Evolutionary conservation across 2,888 invertebrate species (phyloP), one percentile per base, ranked within the genome.

Genomic region (Laothoe populi): DNA sequence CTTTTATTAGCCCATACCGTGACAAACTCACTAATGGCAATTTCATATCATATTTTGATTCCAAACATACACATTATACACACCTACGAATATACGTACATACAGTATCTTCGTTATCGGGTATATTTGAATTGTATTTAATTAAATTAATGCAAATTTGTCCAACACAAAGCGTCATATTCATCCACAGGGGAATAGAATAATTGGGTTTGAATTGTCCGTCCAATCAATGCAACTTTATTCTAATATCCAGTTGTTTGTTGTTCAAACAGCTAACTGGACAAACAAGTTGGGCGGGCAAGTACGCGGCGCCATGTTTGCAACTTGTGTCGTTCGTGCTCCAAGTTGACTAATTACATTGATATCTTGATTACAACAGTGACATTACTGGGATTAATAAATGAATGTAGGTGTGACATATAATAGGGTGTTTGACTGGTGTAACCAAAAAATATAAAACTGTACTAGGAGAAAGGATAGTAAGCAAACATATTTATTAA

Each of bases 231-330:
- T 64, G 62, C 40, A 64, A 64, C 71, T 73, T 71, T 70, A 75
- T 70, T 78, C 75, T 78, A 81, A 79, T 79, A 75, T 78, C 77
- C 66, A 72, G 70, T 71, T 72, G 70, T 70, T 70, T 77, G 75
- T 79, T 79, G 78, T 74, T 75, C 75, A 79, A 75, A 75, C 75
- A 67, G 65, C 66, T 64, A 72, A 73, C 70, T 82, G 80, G 71
- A 21, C 10, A 16, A 21, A 24, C 24, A 48, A 62, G 64, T 66
- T 59, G 49, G 63, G 63, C 65, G 61, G 66, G 31, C 10, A 53
- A 68, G 70, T 70, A 79, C 74, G 82, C 75, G 78, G 75, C 71
- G 63, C 64, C 66, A 74, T 82, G 81, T 80, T 80, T 75, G 68
- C 59, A 80, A 81, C 73, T 82, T 75, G 78, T 74, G 68, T 66